A percentile compares a stretch with the other conserved stretches of the same genome.
Conservation (phyloP, 2,113 vertebrate genomes). For the Notothenia coriiceps region DNA sequence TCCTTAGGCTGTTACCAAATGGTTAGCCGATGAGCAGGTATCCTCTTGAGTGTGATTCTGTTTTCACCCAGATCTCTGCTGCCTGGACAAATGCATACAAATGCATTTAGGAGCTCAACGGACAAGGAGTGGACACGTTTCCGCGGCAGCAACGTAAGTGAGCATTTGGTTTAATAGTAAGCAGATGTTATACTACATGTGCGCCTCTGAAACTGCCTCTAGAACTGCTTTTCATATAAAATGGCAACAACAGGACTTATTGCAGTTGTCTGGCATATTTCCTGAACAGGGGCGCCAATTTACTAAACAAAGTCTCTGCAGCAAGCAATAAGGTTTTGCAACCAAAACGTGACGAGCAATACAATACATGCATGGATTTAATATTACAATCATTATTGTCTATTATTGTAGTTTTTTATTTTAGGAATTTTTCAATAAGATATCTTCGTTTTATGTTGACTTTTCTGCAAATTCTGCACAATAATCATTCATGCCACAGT, state of each 20-base stretch:
- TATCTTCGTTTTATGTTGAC: neutral
- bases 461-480: slow-evolving; percentile 7
- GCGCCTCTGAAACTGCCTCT: neutral
- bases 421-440: neutral
- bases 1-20: slow-evolving; percentile 63
- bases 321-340: slow-evolving; percentile 6
- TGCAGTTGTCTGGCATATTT: slow-evolving; percentile 35
- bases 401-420: neutral
- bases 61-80: slow-evolving; percentile 93
- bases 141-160: slow-evolving; percentile 92
- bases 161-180: slow-evolving; percentile 25
- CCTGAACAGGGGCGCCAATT: slow-evolving; percentile 39
- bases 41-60: slow-evolving; percentile 85
- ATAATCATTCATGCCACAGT: slow-evolving; percentile 2
- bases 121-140: slow-evolving; percentile 96
- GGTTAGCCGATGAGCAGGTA: slow-evolving; percentile 80
- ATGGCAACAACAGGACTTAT: slow-evolving; percentile 11
- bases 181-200: slow-evolving; percentile 12
- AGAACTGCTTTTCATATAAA: slow-evolving; percentile 18
- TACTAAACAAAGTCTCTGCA: slow-evolving; percentile 35
- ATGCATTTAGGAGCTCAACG: slow-evolving; percentile 99
- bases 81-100: slow-evolving; percentile 99
- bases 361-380: neutral
- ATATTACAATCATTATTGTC: neutral
- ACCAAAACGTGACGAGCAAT: slow-evolving; percentile 21